Evolutionary conservation across 2,888 invertebrate species (phyloP).

Genomic region (Cetonia aurata): DNA sequence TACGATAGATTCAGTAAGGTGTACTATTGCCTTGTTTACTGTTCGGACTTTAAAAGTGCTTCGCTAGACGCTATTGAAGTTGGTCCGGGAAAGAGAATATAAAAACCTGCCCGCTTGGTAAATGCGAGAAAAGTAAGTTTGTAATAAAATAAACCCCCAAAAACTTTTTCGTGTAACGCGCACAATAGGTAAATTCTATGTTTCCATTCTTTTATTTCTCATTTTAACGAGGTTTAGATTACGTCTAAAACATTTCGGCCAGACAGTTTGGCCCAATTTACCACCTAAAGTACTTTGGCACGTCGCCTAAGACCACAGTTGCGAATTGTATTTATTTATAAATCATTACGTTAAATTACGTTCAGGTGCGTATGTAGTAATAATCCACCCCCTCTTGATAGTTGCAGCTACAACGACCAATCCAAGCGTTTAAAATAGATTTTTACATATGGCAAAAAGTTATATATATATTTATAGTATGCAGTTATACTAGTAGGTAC

Average conservation of each 20-base stretch:
- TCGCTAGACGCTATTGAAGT: background rate
- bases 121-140: background rate
- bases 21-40: constrained; percentile 6
- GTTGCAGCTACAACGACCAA: background rate
- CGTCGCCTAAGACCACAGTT: constrained; percentile 11
- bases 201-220: background rate
- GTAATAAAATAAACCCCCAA: too few relatives aligned
- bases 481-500: background rate
- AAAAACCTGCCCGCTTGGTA: background rate
- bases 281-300: constrained; percentile 32
- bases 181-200: background rate
- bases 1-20: constrained; percentile 5
- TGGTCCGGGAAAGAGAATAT: background rate
- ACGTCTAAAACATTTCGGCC: constrained; percentile 21
- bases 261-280: constrained; percentile 43
- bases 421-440: constrained; percentile 3
- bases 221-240: constrained; percentile 8
- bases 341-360: background rate
- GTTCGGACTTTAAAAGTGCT: constrained; percentile 27
- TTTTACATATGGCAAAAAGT: constrained; percentile 28
- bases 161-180: too few relatives aligned
- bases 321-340: constrained; percentile 27
- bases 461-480: constrained; percentile 21
- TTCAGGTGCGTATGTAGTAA: too few relatives aligned
- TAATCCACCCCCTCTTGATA: background rate